Conservation (phyloP, 2,888 invertebrate genomes). For the Ecdyonurus torrentis region DNA sequence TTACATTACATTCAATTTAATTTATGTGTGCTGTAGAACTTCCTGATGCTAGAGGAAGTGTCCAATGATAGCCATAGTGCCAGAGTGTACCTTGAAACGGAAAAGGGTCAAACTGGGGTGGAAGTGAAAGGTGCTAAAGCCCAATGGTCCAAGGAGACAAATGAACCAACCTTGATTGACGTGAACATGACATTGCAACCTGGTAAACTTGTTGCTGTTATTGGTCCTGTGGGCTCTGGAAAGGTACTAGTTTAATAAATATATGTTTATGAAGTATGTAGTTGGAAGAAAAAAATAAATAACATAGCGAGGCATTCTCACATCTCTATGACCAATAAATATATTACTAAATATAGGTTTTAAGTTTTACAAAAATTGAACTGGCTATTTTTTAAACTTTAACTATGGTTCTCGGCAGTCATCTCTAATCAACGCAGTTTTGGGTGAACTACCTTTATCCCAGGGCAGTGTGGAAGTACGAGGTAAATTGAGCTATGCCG, state of each 20-base stretch:
- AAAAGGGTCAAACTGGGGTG: conserved; percentile 8
- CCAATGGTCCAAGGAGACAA: conserved; percentile 20
- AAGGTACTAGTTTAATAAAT: conserved; percentile 29
- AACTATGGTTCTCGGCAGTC: background rate
- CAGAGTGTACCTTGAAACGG: conserved; percentile 4
- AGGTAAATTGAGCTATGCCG: background rate
- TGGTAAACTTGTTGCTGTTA: conserved; percentile 39
- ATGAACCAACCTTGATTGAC: conserved; percentile 29
- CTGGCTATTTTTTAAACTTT: no score
- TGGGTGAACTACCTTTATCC: background rate
- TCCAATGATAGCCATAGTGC: background rate
- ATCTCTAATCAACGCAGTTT: background rate
- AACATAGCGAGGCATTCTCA: no score
- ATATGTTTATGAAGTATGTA: no score
- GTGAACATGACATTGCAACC: conserved; percentile 38
- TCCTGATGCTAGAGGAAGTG: conserved; percentile 37
- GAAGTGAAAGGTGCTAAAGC: conserved; percentile 12
- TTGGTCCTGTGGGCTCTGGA: conserved; percentile 51
- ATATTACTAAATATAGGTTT: no score
- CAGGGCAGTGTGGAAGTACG: background rate
- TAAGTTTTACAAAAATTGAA: background rate
- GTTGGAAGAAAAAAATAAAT: no score
- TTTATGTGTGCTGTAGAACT: conserved; percentile 35
- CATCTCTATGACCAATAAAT: no score
- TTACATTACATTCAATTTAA: no score